These are phyloP conservation scores for Anticlea derivata DNA, from an alignment of 2,888 invertebrate genomes.

Conservation along the genomic window DNA sequence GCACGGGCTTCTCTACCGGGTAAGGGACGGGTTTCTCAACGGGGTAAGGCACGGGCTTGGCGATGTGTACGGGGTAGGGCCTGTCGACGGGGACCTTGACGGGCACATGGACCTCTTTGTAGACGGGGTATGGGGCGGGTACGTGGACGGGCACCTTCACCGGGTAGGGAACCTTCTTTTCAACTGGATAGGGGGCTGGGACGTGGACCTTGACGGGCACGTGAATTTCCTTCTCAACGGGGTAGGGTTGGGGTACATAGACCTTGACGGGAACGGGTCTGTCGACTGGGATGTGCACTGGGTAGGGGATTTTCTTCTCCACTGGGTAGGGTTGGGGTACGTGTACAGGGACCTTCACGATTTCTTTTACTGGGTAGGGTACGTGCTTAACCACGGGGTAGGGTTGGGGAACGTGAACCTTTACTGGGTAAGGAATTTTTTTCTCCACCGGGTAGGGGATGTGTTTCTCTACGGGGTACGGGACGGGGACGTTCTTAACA, in stretches of 20 bases:
- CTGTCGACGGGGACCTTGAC: slow-evolving; percentile 87
- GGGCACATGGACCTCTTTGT: slow-evolving; percentile 83
- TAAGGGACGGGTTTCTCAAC: slow-evolving; percentile 84
- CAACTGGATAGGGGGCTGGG: slow-evolving; percentile 87
- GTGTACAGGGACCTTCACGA: slow-evolving; percentile 84
- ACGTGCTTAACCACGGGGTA: slow-evolving; percentile 87
- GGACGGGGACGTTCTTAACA: slow-evolving; percentile 88
- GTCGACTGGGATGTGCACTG: slow-evolving; percentile 79
- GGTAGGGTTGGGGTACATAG: slow-evolving; percentile 83
- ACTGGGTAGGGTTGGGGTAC: slow-evolving; percentile 89
- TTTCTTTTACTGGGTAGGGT: slow-evolving; percentile 86
- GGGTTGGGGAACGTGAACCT: slow-evolving; percentile 87
- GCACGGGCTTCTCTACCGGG: slow-evolving; percentile 66
- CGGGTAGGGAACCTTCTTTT: slow-evolving; percentile 87
- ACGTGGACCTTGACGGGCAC: slow-evolving; percentile 87
- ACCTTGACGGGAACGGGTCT: slow-evolving; percentile 80
- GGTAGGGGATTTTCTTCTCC: slow-evolving; percentile 83
- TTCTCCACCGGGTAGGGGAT: slow-evolving; percentile 87
- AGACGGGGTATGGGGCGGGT: slow-evolving; percentile 86
- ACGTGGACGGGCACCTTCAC: slow-evolving; percentile 85
- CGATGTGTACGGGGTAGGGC: slow-evolving; percentile 85
- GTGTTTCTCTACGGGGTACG: slow-evolving; percentile 89
- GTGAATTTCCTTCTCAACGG: slow-evolving; percentile 85
- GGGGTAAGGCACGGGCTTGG: slow-evolving; percentile 85
- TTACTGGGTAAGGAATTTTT: slow-evolving; percentile 84